phyloP scores from a whole-genome alignment of 2,888 invertebrate genomes.

The Flabesymbios commensalis region DNA sequence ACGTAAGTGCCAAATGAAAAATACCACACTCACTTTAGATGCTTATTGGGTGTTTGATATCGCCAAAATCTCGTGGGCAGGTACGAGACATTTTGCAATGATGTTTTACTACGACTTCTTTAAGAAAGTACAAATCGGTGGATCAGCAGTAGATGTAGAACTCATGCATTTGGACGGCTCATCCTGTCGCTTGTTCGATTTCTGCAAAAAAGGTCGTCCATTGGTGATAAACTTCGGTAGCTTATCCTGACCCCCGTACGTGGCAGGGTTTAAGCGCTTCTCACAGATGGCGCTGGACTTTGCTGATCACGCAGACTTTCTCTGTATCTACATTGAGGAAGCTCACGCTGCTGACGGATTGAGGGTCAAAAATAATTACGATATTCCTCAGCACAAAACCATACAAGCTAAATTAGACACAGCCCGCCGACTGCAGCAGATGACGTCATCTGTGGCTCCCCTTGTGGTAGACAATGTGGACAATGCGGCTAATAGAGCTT shows the following conservation, averaged over 20 bases:
- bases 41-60: no score
- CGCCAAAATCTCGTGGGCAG: no score
- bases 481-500: conserved; percentile 40
- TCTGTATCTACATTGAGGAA: conserved; percentile 51
- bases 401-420: conserved; percentile 40
- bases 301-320: conserved; percentile 42
- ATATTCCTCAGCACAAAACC: conserved; percentile 37
- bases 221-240: conserved; percentile 53
- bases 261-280: conserved; percentile 44
- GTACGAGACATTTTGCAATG: no score
- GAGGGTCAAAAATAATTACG: conserved; percentile 42
- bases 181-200: conserved; percentile 17
- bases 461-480: conserved; percentile 45
- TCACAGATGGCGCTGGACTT: conserved; percentile 40
- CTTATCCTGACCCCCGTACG: conserved; percentile 53
- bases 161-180: conserved; percentile 19
- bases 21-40: no score
- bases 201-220: conserved; percentile 35
- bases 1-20: no score
- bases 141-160: conserved; percentile 15
- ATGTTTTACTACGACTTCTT: conserved; percentile 15
- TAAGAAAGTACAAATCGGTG: conserved; percentile 10
- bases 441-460: no score
- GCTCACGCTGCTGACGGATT: conserved; percentile 51
- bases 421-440: no score